phyloP scores from a whole-genome alignment of 2,888 invertebrate species.

The Drosophila suboccidentalis region DNA sequence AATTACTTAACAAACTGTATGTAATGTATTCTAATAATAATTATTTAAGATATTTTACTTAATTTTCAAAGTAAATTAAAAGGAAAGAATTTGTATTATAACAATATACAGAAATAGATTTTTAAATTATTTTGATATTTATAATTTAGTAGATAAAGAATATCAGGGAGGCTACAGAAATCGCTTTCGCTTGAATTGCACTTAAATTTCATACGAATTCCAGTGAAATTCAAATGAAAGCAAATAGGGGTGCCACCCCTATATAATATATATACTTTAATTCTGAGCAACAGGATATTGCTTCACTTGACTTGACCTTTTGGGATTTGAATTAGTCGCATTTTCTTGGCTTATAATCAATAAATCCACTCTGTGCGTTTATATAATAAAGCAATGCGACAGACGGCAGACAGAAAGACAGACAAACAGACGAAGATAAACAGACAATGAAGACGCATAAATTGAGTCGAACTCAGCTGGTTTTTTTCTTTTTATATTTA shows the following conservation, averaged over 20 bases:
- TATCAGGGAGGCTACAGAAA: too few species aligned
- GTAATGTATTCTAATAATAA: too few species aligned
- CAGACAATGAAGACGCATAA: constrained; percentile 35
- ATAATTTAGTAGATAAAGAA: not conserved
- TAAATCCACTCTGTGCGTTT: constrained; percentile 45
- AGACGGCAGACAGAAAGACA: constrained; percentile 7
- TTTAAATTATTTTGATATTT: not conserved
- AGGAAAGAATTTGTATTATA: too few species aligned
- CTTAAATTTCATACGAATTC: too few species aligned
- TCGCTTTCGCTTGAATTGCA: too few species aligned
- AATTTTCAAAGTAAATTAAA: too few species aligned
- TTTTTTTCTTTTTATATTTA: not conserved
- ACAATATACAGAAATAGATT: not conserved
- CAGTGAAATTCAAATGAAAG: too few species aligned
- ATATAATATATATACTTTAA: too few species aligned
- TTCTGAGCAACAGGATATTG: not conserved
- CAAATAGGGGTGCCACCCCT: too few species aligned
- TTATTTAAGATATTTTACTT: too few species aligned
- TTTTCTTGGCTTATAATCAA: constrained; percentile 51
- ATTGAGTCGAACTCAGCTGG: constrained; percentile 26
- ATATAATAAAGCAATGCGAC: constrained; percentile 23
- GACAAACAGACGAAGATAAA: constrained; percentile 19
- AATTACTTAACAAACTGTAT: too few species aligned
- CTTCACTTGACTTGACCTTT: not conserved
- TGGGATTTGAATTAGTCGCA: constrained; percentile 18